A percentile compares a stretch with the other conserved stretches of the same genome.
These are phyloP conservation scores for Heliopora coerulea DNA, from an alignment of 92 coral and sea anemone species.

Conservation along the genomic window DNA sequence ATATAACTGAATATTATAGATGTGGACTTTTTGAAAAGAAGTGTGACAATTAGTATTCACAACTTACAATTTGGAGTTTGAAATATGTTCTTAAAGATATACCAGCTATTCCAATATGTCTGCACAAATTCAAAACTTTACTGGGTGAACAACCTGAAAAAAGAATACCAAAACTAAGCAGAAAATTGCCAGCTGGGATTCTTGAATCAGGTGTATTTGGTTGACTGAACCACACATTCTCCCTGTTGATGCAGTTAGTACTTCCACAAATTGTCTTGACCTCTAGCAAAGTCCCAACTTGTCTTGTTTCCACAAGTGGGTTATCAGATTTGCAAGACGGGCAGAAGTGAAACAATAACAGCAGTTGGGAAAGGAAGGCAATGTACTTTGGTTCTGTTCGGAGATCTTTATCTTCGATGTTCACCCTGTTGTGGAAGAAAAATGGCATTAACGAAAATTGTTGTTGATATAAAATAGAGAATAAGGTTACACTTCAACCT, in stretches of 20 bases:
- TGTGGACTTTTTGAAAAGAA: no score
- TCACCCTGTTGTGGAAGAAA: no score
- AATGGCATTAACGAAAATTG: no score
- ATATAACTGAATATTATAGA: no score
- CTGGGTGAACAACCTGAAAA: conserved; percentile 48
- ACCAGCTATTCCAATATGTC: conserved; percentile 53
- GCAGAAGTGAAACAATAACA: conserved; percentile 26
- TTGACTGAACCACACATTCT: conserved; percentile 45
- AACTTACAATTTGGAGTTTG: conserved; percentile 39
- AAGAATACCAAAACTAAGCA: conserved; percentile 40
- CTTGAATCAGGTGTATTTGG: conserved; percentile 30
- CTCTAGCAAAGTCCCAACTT: conserved; percentile 16
- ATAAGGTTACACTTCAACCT: no score
- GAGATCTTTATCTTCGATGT: no score
- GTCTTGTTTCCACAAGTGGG: conserved; percentile 8
- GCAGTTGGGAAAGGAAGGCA: conserved; percentile 16
- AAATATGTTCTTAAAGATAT: no score
- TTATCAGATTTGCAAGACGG: conserved; percentile 26
- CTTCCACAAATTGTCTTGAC: conserved; percentile 12
- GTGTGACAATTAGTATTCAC: not conserved
- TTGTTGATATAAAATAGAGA: no score
- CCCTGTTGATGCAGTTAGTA: conserved; percentile 24
- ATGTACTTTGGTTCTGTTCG: conserved; percentile 21
- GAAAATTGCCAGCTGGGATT: no score
- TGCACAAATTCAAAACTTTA: conserved; percentile 34